A percentile compares a stretch with the other conserved stretches of the same genome.
These are phyloP conservation scores for Cephalopterus ornatus DNA, from an alignment of 2,113 vertebrate species.

Conservation along the genomic window DNA sequence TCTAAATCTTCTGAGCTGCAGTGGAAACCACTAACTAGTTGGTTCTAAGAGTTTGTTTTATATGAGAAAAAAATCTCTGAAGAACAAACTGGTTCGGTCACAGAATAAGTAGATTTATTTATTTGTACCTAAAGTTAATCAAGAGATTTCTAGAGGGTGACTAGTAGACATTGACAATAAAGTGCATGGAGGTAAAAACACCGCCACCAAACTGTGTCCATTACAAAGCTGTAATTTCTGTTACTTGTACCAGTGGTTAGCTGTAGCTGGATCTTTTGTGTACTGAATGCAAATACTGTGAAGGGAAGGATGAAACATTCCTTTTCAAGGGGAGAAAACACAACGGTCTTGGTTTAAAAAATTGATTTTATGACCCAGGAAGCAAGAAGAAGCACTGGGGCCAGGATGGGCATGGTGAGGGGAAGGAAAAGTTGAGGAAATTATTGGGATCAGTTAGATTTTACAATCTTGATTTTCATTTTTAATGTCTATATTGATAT, in stretches of 20 bases:
- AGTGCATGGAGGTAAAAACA: neutral
- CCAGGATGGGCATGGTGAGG: neutral
- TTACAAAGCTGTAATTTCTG: neutral
- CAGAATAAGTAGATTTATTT: neutral
- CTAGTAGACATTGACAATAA: neutral
- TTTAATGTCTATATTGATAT: neutral
- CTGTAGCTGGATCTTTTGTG: neutral
- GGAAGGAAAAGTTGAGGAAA: neutral
- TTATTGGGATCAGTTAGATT: neutral
- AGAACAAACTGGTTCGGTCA: neutral
- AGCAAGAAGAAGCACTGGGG: neutral
- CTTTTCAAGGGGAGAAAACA: neutral
- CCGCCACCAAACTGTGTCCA: neutral
- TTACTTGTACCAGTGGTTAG: neutral
- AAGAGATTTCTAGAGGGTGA: neutral
- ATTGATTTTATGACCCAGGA: neutral
- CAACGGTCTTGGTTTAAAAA: neutral
- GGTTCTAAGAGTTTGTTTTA: neutral
- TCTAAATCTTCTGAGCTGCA: neutral
- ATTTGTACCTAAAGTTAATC: neutral
- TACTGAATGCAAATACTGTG: neutral
- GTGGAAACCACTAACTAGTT: neutral
- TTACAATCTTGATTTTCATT: neutral
- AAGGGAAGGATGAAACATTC: neutral
- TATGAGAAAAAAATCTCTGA: neutral